Evolutionary conservation across 2,113 vertebrate species (phyloP), one percentile per base, ranked within the genome.

Genomic region (Crotalus viridis): DNA sequence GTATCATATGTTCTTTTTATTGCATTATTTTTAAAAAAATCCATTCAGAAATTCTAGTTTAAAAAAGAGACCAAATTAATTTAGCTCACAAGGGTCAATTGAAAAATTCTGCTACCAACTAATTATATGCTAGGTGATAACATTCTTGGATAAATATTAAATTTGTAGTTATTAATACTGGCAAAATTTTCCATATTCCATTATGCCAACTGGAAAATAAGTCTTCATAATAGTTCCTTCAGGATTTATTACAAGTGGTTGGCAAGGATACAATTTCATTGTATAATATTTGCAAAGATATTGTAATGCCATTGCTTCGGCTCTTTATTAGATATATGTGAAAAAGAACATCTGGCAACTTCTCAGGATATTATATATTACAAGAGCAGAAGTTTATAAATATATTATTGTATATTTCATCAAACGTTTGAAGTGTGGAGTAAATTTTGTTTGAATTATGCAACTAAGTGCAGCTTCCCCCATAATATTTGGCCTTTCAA

Each of bases 61-160:
- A 89, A 88, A 91, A 93, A 1, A 93, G 90, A 33, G 88, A 59
- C 87, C 92, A 95, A 96, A 97, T 97, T 96, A 97, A 97, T 97
- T 97, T 95, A 96, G 96, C 97, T 95, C 97, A 96, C 91, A 96
- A 96, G 97, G 96, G 97, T 97, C 97, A 97, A 96, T 96, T 97
- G 96, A 95, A 95, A 96, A 97, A 97, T 97, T 95, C 94, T 97
- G 92, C 93, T 95, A 92, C 91, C 97, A 94, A 96, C 97, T 98
- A 98, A 98, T 98, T 98, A 97, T 98, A 97, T 97, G 94, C 97
- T 96, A 97, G 96, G 96, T 96, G 96, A 91, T 97, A 97, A 97
- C 97, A 98, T 97, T 98, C 98, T 97, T 97, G 96, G 97, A 95
- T 96, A 96, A 96, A 97, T 96, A 96, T 96, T 95, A 94, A 97